phyloP scores from a whole-genome alignment of 2,888 invertebrate species.

The Gymnoscelis rufifasciata region DNA sequence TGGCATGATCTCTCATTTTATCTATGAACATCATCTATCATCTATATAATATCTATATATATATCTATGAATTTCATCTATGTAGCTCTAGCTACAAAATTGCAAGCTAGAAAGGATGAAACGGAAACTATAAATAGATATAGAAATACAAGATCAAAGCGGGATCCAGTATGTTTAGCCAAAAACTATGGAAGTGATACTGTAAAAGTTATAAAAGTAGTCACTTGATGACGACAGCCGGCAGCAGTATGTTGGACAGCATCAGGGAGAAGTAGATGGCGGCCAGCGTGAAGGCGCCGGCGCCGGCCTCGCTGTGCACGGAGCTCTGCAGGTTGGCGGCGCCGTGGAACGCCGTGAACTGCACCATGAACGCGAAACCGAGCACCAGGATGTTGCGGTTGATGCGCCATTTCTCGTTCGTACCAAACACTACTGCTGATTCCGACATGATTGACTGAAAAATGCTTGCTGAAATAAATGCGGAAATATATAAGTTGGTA shows the following conservation, averaged over 20 bases:
- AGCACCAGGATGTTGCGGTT: slow-evolving; percentile 91
- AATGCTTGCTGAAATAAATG: background rate
- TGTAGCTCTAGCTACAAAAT: too few relatives aligned
- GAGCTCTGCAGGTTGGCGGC: slow-evolving; percentile 91
- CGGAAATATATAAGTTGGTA: too few relatives aligned
- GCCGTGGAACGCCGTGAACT: slow-evolving; percentile 95
- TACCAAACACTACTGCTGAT: slow-evolving; percentile 59
- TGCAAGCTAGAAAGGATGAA: too few relatives aligned
- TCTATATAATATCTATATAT: too few relatives aligned
- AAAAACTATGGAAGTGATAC: too few relatives aligned
- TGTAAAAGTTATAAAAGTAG: slow-evolving; percentile 37
- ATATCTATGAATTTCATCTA: too few relatives aligned
- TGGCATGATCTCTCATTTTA: too few relatives aligned
- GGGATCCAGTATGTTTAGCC: too few relatives aligned
- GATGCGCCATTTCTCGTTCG: slow-evolving; percentile 85
- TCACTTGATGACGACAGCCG: slow-evolving; percentile 89
- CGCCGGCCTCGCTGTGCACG: slow-evolving; percentile 88
- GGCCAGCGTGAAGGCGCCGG: slow-evolving; percentile 90
- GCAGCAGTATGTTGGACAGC: slow-evolving; percentile 92
- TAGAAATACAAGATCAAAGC: too few relatives aligned
- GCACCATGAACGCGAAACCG: slow-evolving; percentile 93
- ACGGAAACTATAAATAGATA: too few relatives aligned
- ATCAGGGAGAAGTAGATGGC: slow-evolving; percentile 93
- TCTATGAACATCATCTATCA: too few relatives aligned
- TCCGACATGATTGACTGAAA: slow-evolving; percentile 35